A percentile compares a stretch with the other conserved stretches of the same genome.
phyloP scores from a whole-genome alignment of 2,888 invertebrate genomes.

The Phengaris alcon region DNA sequence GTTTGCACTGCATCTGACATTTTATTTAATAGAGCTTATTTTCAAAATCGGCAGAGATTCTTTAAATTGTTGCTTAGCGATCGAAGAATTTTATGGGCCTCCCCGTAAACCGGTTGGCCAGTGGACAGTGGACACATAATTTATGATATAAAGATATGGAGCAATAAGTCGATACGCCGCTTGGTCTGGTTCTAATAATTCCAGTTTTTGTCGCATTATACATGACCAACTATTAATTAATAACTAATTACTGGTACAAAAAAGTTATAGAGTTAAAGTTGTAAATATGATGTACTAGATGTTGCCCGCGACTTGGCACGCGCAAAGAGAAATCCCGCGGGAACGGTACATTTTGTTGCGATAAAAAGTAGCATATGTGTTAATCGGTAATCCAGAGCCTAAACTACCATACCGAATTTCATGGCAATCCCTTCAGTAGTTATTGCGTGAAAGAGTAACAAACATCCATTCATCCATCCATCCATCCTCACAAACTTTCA shows the following conservation, averaged over 20 bases:
- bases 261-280: background rate
- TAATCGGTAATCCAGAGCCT: no score
- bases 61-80: background rate
- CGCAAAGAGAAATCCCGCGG: no score
- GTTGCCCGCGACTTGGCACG: no score
- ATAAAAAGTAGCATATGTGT: no score
- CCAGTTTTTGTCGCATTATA: constrained; percentile 36
- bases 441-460: no score
- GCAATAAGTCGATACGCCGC: constrained; percentile 35
- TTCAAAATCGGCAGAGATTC: background rate
- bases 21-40: background rate
- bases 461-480: no score
- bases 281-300: background rate
- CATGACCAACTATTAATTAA: constrained; percentile 8
- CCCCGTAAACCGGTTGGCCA: constrained; percentile 32
- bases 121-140: constrained; percentile 36
- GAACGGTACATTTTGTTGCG: no score
- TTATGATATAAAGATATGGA: constrained; percentile 38
- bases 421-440: no score
- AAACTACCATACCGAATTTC: no score
- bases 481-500: no score
- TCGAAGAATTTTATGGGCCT: constrained; percentile 27
- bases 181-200: constrained; percentile 33
- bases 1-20: no score
- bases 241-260: background rate